A percentile compares a stretch with the other conserved stretches of the same genome.
Evolutionary conservation across 2,113 vertebrate genomes (phyloP).

Genomic region (Agapornis roseicollis): DNA sequence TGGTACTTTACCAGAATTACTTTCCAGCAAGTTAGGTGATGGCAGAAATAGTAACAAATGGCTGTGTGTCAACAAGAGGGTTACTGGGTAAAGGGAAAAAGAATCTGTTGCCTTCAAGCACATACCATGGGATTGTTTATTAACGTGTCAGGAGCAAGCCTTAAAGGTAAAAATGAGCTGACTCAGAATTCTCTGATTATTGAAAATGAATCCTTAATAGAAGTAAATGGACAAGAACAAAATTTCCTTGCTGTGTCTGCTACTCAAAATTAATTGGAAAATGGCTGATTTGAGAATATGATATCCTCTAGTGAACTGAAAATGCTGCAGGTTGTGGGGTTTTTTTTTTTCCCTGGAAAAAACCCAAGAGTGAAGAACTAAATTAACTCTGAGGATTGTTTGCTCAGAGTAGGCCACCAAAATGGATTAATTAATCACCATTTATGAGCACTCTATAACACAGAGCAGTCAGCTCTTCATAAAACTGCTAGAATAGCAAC

Average conservation of each 20-base stretch:
- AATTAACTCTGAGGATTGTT: slow-evolving; percentile 61
- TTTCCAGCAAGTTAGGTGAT: slow-evolving; percentile 33
- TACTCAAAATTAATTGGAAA: slow-evolving; percentile 67
- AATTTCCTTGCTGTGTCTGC: not conserved
- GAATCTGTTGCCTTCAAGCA: slow-evolving; percentile 38
- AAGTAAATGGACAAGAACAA: slow-evolving; percentile 63
- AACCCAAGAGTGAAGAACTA: slow-evolving; percentile 17
- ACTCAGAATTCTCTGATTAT: slow-evolving; percentile 67
- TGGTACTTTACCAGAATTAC: slow-evolving; percentile 60
- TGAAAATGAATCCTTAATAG: slow-evolving; percentile 70
- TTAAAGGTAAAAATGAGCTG: slow-evolving; percentile 68
- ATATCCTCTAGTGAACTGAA: slow-evolving; percentile 39
- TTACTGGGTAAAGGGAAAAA: slow-evolving; percentile 1
- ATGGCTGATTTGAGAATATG: slow-evolving; percentile 51
- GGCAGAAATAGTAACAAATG: slow-evolving; percentile 57
- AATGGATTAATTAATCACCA: slow-evolving; percentile 67
- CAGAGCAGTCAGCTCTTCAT: slow-evolving; percentile 23
- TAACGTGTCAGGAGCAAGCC: slow-evolving; percentile 46
- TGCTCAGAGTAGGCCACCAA: slow-evolving; percentile 33
- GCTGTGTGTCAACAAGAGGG: slow-evolving; percentile 17
- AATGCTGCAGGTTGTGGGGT: not conserved
- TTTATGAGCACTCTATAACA: slow-evolving; percentile 21
- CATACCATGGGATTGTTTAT: slow-evolving; percentile 14
- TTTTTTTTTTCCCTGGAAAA: not conserved
- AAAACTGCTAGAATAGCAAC: slow-evolving; percentile 45